phyloP scores from a whole-genome alignment of 1,140 invertebrate genomes.

The Apis dorsata region DNA sequence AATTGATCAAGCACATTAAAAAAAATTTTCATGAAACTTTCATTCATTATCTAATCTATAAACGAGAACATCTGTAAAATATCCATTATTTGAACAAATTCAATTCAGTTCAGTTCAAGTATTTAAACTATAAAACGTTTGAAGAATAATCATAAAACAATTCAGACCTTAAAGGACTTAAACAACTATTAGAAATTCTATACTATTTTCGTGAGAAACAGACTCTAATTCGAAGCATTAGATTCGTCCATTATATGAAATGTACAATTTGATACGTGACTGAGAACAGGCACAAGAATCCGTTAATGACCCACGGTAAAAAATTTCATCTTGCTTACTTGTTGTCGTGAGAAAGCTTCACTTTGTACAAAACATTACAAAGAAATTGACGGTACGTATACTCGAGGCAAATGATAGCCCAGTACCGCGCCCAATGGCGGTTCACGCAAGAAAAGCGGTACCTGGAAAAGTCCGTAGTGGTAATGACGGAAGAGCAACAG shows the following conservation, averaged over 20 bases:
- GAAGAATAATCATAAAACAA: too few species aligned
- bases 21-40: too few species aligned
- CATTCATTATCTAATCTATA: too few species aligned
- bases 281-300: neutral
- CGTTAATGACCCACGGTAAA: neutral
- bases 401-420: constrained; percentile 4
- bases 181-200: too few species aligned
- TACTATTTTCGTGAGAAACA: neutral
- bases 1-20: too few species aligned
- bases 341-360: neutral
- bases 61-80: too few species aligned
- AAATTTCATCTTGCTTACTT: neutral
- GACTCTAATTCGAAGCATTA: neutral
- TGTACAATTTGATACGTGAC: neutral
- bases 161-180: too few species aligned
- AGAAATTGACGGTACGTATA: neutral
- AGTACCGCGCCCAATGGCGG: neutral
- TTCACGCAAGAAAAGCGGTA: constrained; percentile 1
- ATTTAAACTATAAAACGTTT: too few species aligned
- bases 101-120: too few species aligned
- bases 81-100: too few species aligned
- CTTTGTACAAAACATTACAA: neutral
- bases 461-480: neutral
- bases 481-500: constrained; percentile 8
- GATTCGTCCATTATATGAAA: neutral